Evolutionary conservation across 92 coral and sea anemone species (phyloP).

Genomic region (Umimayanthus kanabou): DNA sequence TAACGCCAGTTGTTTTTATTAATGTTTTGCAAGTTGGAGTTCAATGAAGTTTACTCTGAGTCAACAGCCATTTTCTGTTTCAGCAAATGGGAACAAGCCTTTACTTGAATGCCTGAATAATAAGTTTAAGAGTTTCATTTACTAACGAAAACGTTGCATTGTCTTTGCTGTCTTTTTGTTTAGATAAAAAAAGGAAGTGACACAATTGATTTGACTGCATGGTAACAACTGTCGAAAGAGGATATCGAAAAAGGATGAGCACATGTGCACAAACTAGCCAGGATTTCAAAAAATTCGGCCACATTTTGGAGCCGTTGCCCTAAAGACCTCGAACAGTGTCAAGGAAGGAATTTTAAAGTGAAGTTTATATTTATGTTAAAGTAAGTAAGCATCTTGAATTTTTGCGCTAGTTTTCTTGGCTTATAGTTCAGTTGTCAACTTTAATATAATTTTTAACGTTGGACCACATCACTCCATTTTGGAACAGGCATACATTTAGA

Average conservation of each 20-base stretch:
- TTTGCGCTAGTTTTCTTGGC: not conserved
- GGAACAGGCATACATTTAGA: not conserved
- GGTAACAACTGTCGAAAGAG: not conserved
- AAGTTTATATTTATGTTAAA: not conserved
- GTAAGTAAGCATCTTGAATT: constrained; percentile 8
- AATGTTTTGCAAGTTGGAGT: not conserved
- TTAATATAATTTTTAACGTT: not conserved
- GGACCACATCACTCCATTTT: not conserved
- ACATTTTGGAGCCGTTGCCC: not conserved
- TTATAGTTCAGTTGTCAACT: not conserved
- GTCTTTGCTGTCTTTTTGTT: constrained; percentile 31
- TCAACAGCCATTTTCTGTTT: constrained; percentile 17
- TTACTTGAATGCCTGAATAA: constrained; percentile 37
- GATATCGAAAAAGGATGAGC: not conserved
- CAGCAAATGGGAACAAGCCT: constrained; percentile 28
- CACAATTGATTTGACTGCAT: constrained; percentile 7
- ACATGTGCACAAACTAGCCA: not conserved
- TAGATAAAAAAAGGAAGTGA: constrained; percentile 14
- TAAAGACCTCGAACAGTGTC: not conserved
- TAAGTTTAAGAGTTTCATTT: constrained; percentile 33
- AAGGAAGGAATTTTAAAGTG: not conserved
- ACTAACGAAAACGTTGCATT: constrained; percentile 1
- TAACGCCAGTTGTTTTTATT: not conserved
- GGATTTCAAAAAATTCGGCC: not conserved
- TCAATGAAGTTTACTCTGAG: not conserved